A percentile compares a stretch with the other conserved stretches of the same genome.
Evolutionary conservation across 2,888 invertebrate species (phyloP).

Genomic region (Mycalesis mineus): DNA sequence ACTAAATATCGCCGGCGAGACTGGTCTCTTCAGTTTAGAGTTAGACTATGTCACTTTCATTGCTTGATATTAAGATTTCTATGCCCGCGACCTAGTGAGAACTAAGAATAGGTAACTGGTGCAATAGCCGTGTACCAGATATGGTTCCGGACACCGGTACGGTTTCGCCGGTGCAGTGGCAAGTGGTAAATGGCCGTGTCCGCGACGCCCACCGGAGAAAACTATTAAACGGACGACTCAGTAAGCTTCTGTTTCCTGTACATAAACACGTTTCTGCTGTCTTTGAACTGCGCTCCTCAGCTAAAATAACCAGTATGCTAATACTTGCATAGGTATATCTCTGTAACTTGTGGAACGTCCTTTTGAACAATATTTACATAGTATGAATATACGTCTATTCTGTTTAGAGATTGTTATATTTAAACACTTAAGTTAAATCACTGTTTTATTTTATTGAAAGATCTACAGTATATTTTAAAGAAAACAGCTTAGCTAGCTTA

Average conservation of each 20-base stretch:
- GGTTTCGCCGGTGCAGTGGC: neutral
- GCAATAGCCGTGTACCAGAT: conserved; percentile 3
- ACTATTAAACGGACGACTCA: neutral
- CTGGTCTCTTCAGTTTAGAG: too few relatives aligned
- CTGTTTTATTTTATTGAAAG: too few relatives aligned
- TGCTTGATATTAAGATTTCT: too few relatives aligned
- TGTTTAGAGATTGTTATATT: too few relatives aligned
- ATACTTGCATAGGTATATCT: neutral
- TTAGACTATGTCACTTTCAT: too few relatives aligned
- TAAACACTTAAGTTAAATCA: too few relatives aligned
- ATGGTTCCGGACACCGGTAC: conserved; percentile 1
- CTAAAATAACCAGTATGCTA: neutral
- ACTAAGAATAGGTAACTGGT: neutral
- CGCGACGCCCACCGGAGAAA: conserved; percentile 6
- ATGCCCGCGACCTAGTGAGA: neutral
- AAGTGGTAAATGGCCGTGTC: conserved; percentile 5
- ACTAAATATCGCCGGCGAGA: too few relatives aligned
- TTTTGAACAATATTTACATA: too few relatives aligned
- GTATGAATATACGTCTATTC: too few relatives aligned
- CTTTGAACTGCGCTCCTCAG: neutral
- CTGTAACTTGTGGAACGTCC: neutral
- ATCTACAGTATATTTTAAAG: too few relatives aligned
- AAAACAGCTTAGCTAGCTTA: too few relatives aligned
- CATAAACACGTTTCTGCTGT: neutral
- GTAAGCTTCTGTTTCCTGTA: conserved; percentile 7